A percentile compares a stretch with the other conserved stretches of the same genome.
phyloP scores from a whole-genome alignment of 2,797 vertebrate species.

The Anguilla anguilla region DNA sequence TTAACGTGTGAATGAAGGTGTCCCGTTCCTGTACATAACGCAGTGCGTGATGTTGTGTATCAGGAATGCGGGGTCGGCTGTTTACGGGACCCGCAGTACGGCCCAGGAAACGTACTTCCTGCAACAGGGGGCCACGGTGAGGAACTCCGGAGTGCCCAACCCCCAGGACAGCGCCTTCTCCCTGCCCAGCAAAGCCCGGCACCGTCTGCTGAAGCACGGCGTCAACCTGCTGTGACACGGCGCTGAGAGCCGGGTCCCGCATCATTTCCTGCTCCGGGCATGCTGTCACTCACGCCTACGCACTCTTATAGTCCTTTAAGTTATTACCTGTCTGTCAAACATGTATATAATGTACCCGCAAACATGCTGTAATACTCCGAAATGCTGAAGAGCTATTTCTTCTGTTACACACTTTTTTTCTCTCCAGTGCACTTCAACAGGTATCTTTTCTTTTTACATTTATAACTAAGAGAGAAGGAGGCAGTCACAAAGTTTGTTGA shows the following conservation, averaged over 20 bases:
- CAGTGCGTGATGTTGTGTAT: background rate
- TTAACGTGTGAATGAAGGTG: background rate
- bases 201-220: slow-evolving; percentile 90
- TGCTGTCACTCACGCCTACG: background rate
- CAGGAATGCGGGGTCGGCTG: slow-evolving; percentile 81
- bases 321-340: background rate
- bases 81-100: slow-evolving; percentile 80
- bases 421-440: background rate
- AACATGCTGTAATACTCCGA: background rate
- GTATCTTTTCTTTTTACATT: background rate
- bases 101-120: slow-evolving; percentile 93
- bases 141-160: slow-evolving; percentile 88
- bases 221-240: slow-evolving; percentile 84
- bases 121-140: slow-evolving; percentile 71
- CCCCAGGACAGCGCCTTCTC: slow-evolving; percentile 86
- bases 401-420: background rate
- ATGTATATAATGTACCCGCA: background rate
- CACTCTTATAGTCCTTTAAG: background rate
- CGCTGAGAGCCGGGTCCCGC: background rate
- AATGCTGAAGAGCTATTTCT: background rate
- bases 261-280: background rate
- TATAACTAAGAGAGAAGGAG: background rate
- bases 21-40: background rate
- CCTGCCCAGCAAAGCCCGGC: slow-evolving; percentile 83
- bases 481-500: background rate